phyloP scores from a whole-genome alignment of 2,797 vertebrate genomes.

The Eremophila alpestris region DNA sequence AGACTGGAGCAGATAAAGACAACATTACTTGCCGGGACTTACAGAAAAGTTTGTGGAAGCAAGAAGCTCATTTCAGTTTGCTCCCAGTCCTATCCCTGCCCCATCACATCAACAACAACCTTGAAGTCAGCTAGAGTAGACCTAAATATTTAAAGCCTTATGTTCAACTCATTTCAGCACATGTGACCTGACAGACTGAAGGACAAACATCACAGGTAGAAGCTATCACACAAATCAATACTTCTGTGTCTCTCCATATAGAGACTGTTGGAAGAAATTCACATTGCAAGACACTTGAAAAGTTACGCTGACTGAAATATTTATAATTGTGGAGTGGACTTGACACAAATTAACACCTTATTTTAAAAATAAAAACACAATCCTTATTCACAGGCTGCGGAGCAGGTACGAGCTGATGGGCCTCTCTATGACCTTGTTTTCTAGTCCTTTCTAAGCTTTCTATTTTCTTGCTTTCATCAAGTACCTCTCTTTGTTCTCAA shows the following conservation, averaged over 20 bases:
- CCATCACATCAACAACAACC: not conserved
- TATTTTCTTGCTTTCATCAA: not conserved
- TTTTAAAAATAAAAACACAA: not conserved
- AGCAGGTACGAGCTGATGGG: not conserved
- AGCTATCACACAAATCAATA: slow-evolving; percentile 15
- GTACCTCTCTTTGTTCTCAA: not conserved
- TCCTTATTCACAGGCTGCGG: not conserved
- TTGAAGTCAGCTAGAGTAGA: not conserved
- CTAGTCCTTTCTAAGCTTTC: not conserved
- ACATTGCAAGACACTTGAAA: not conserved
- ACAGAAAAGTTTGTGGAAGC: not conserved
- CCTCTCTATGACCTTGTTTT: not conserved
- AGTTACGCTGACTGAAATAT: slow-evolving; percentile 20
- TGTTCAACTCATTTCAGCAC: not conserved
- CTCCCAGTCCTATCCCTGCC: not conserved
- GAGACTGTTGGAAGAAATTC: not conserved
- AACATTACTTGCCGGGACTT: not conserved
- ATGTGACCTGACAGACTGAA: not conserved
- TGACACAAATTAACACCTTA: not conserved
- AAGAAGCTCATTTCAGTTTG: not conserved
- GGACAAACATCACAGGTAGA: slow-evolving; percentile 25
- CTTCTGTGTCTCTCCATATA: not conserved
- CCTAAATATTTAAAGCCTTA: slow-evolving; percentile 6
- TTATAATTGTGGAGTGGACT: not conserved
- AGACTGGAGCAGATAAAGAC: not conserved